Percentiles rank a stretch among this genome's conserved stretches.
Conservation (phyloP, 2,113 vertebrate species). For the Rattus rattus region DNA sequence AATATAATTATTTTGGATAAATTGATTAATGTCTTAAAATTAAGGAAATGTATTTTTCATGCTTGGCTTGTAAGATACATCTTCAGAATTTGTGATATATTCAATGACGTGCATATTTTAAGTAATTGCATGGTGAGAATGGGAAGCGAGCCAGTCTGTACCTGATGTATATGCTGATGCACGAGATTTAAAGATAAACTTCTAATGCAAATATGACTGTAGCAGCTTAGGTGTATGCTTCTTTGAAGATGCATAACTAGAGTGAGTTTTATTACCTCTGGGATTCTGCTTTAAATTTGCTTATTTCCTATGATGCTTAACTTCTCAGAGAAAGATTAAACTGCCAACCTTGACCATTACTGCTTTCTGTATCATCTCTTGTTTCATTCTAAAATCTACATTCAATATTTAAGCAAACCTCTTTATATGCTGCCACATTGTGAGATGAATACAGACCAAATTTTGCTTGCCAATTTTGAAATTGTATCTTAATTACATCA, state of each 20-base stretch:
- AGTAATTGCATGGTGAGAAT: conserved; percentile 60
- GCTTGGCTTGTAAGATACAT: not conserved
- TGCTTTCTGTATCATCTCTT: conserved; percentile 10
- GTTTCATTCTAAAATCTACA: not conserved
- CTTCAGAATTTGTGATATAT: conserved; percentile 62
- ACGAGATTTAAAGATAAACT: conserved; percentile 60
- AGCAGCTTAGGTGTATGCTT: not conserved
- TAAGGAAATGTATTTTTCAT: conserved; percentile 28
- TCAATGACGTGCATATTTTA: conserved; percentile 64
- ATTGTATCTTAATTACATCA: not conserved
- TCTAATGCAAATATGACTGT: conserved; percentile 43
- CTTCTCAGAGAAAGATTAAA: conserved; percentile 64
- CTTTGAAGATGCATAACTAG: conserved; percentile 64
- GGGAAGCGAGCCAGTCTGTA: not conserved
- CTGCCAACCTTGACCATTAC: conserved; percentile 38
- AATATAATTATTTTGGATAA: not conserved
- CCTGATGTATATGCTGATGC: conserved; percentile 46
- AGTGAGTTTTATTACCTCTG: conserved; percentile 44
- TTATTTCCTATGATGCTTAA: conserved; percentile 30
- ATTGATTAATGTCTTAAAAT: conserved; percentile 58
- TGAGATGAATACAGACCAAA: not conserved
- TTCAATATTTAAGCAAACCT: not conserved
- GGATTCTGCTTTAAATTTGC: conserved; percentile 39
- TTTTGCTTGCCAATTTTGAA: not conserved
- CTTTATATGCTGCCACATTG: not conserved